Base-by-base conservation (phyloP, 2,797 vertebrate species). In the Sylvia borin region DNA sequence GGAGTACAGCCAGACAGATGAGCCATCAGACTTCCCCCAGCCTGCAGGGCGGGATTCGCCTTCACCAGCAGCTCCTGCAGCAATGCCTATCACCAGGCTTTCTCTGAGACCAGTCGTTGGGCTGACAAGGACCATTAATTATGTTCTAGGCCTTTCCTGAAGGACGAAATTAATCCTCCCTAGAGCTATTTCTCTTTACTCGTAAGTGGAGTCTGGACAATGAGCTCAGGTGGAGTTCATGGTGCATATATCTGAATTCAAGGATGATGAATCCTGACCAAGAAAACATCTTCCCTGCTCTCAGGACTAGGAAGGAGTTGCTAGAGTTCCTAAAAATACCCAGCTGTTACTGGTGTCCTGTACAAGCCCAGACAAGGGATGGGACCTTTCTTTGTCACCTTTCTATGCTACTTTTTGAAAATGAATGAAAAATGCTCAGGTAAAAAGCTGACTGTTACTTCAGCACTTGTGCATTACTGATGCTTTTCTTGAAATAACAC, bases 51-150 rank as follows among this genome's bases (percentile, higher is more conserved):
- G 0, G 54, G 24, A 53, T 25, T 47, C 8, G 7, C 62, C 70
- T 65, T 58, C 75, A 6, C 64, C 6, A 47, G 14, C 66, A 43
- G 67, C 36, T 31, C 15, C 4, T 5, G 48, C 9, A 3, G 3
- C 16, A 7, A 18, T 34, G 62, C 32, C n/a, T 11, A 1, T 7
- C 10, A 5, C 54, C 40, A 21, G 47, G 43, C 57, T 72, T 38
- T 51, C 34, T 11, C 9, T 43, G 25, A 83, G 34, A 47, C 32
- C 0, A 62, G 26, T 14, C 7, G 7, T 6, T 32, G 2, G 2
- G 16, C 45, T 75, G 38, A 25, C 24, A 74, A 58, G 47, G 54
- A 62, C 24, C 31, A 10, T 34, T 61, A 51, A 45, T 74, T 31
- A 80, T 2, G 45, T 13, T 18, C 15, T 1, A 55, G 51, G 27